phyloP scores from a whole-genome alignment of 2,797 vertebrate species.

The Anniella stebbinsi region DNA sequence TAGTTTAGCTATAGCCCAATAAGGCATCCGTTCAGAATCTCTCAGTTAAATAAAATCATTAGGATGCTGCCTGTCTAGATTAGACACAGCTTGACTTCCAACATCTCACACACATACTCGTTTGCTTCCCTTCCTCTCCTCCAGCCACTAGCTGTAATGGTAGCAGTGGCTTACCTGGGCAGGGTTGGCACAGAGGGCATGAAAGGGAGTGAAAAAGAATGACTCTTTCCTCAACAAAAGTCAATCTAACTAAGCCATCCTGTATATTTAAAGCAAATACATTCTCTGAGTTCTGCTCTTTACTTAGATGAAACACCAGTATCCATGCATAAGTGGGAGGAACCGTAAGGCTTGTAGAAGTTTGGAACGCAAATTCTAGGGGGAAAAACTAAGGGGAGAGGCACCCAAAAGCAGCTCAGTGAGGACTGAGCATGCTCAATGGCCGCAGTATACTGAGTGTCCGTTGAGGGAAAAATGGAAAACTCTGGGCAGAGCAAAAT shows the following conservation, averaged over 20 bases:
- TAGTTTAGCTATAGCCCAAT: not conserved
- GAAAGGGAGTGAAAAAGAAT: too few species aligned
- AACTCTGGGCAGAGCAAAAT: too few species aligned
- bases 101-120: not conserved
- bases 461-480: too few species aligned
- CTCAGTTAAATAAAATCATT: not conserved
- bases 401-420: not conserved
- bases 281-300: not conserved
- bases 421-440: not conserved
- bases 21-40: not conserved
- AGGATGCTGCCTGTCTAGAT: not conserved
- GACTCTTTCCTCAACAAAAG: too few species aligned
- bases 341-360: not conserved
- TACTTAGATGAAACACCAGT: not conserved
- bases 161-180: not conserved
- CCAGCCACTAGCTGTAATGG: too few species aligned
- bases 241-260: not conserved
- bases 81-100: not conserved
- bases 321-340: not conserved
- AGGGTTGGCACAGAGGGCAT: too few species aligned
- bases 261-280: not conserved
- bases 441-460: not conserved
- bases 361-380: too few species aligned
- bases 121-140: not conserved
- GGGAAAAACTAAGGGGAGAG: not conserved